Percentiles rank a stretch among this genome's conserved stretches.
These are phyloP conservation scores for Globodera ellingtonae DNA, from an alignment of 1,140 invertebrate genomes.

Conservation along the genomic window DNA sequence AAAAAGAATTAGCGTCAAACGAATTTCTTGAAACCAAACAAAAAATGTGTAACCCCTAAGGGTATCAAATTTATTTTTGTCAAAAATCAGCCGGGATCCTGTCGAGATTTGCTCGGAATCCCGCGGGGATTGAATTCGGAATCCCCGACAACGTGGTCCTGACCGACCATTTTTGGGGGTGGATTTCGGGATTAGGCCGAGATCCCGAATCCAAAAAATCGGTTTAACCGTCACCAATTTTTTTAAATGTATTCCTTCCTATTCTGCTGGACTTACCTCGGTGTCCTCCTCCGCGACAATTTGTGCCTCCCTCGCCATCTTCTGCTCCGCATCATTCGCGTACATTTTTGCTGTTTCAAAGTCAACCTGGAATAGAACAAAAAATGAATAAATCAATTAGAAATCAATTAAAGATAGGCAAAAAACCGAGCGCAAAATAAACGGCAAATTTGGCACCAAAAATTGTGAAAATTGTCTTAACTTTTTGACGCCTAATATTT, in stretches of 20 bases:
- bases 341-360: neutral
- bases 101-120: neutral
- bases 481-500: too few species aligned
- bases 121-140: neutral
- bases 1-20: neutral
- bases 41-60: neutral
- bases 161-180: neutral
- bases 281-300: neutral
- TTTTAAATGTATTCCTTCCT: too few species aligned
- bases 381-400: too few species aligned
- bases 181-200: too few species aligned
- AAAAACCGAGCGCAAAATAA: too few species aligned
- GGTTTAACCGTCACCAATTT: neutral
- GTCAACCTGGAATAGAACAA: conserved; percentile 5
- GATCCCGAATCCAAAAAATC: neutral
- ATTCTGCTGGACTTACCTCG: neutral
- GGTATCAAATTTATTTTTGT: neutral
- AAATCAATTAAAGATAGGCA: too few species aligned
- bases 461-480: too few species aligned
- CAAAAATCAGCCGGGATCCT: too few species aligned
- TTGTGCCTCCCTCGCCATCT: neutral
- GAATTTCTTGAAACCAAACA: neutral
- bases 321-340: neutral
- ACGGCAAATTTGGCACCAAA: too few species aligned
- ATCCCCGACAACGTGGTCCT: neutral